Evolutionary conservation across 2,797 vertebrate genomes (phyloP).

Genomic region (Hemibagrus guttatus): DNA sequence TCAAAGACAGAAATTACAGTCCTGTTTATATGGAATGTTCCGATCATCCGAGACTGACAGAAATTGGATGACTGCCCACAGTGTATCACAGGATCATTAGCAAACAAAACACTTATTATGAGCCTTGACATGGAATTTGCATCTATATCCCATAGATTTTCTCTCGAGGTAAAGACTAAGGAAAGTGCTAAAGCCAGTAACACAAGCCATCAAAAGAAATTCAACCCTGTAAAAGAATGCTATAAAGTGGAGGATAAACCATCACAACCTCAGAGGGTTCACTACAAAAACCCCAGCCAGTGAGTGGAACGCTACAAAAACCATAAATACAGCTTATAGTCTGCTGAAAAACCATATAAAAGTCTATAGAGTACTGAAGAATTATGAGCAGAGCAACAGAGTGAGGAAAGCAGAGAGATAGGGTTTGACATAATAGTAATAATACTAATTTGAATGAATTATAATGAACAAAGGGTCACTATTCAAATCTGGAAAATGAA

Average conservation of each 20-base stretch:
- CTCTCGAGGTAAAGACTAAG: neutral
- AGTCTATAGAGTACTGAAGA: neutral
- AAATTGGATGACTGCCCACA: neutral
- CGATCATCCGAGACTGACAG: neutral
- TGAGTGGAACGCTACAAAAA: slow-evolving; percentile 1
- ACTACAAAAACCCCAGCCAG: neutral
- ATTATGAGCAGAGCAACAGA: neutral
- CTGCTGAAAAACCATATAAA: slow-evolving; percentile 6
- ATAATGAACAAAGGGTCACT: neutral
- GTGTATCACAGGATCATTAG: neutral
- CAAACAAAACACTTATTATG: neutral
- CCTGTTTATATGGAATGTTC: no score
- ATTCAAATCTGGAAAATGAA: neutral
- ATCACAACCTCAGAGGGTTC: neutral
- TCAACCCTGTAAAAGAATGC: slow-evolving; percentile 18
- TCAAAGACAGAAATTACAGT: no score
- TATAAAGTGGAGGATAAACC: slow-evolving; percentile 9
- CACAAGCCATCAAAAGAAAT: slow-evolving; percentile 1
- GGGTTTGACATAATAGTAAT: neutral
- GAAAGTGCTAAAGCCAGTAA: neutral
- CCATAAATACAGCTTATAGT: slow-evolving; percentile 16
- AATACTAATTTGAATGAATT: neutral
- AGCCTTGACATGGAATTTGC: neutral
- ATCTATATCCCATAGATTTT: neutral
- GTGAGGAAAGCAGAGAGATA: neutral